Percentiles rank a stretch among this genome's conserved stretches.
Conservation (phyloP, 2,113 vertebrate genomes). For the Nicator chloris region DNA sequence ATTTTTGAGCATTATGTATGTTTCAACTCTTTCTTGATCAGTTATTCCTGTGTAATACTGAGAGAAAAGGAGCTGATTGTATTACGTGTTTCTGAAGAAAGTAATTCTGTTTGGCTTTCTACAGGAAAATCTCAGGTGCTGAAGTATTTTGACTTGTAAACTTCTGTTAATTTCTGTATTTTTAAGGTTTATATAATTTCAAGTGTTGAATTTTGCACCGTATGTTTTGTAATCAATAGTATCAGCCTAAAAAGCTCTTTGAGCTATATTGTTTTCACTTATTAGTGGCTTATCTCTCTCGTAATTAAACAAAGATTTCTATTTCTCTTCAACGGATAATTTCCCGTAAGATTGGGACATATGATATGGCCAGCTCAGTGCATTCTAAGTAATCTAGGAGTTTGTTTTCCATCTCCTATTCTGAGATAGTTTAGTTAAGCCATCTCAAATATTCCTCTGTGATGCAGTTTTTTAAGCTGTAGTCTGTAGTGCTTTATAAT, state of each 20-base stretch:
- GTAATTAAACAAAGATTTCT: neutral
- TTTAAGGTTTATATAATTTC: neutral
- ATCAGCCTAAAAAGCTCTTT: neutral
- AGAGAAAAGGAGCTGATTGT: slow-evolving; percentile 3
- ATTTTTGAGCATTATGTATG: neutral
- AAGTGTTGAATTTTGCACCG: slow-evolving; percentile 14
- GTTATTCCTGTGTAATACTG: neutral
- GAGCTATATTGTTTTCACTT: neutral
- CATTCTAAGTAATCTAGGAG: neutral
- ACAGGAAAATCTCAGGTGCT: slow-evolving; percentile 59
- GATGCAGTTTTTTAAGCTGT: neutral
- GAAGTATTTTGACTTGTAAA: slow-evolving; percentile 29
- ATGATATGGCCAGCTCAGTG: neutral
- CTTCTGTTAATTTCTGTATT: slow-evolving; percentile 5
- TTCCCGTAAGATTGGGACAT: neutral
- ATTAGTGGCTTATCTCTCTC: neutral
- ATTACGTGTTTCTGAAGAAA: slow-evolving; percentile 28
- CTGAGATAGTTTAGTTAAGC: neutral
- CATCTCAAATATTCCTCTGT: neutral
- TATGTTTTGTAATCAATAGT: neutral
- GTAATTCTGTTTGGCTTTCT: neutral
- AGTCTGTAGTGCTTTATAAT: neutral
- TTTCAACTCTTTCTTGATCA: neutral
- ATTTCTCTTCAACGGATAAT: neutral
- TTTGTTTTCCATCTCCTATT: neutral